Evolutionary conservation across 1,140 invertebrate species (phyloP), one percentile per base, ranked within the genome.

Genomic region (Eupeodes corollae): DNA sequence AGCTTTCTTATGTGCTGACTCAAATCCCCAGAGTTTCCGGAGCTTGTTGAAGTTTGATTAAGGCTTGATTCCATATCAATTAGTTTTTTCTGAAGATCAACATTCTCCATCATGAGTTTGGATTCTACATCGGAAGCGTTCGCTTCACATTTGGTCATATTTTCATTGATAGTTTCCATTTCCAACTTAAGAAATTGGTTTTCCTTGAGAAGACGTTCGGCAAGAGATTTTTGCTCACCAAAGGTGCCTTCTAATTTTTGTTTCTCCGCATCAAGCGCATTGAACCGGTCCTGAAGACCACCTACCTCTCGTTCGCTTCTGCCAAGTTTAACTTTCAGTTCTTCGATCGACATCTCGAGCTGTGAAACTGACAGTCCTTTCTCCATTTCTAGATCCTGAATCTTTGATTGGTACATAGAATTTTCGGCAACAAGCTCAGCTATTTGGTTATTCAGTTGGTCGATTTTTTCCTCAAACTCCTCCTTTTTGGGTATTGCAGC

Each of bases 301-400:
- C 34, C 13, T 5, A 46, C 13, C 10, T 45, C 40, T 43, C 49
- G 53, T 47, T 72, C 64, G 44, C 62, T 62, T 47, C 67, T 61
- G 38, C 66, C 56, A 49, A 73, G 49, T 56, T 71, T 63, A 46
- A 63, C 65, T 54, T 70, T 70, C 15, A 75, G 49, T 26, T 72
- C 68, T 54, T 56, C 58, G 11, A 77, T 70, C 53, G 76, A 72
- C 38, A 71, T 67, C 50, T 69, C 70, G 1, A 75, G 57, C 37
- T 70, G 69, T 53, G 71, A 73, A 43, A 70, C 68, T 3, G 73
- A 65, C 52, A 73, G 61, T 60, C 76, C 73, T 18, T 73, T 74
- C 47, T 75, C 75, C 56, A 75, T 67, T 48, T 77, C 73, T n/a
- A 44, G 53, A 26, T 61, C 56, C 46, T 55, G 52, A 34, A 59